Conservation (phyloP, 2,113 vertebrate genomes). For the Patagioenas fasciata region DNA sequence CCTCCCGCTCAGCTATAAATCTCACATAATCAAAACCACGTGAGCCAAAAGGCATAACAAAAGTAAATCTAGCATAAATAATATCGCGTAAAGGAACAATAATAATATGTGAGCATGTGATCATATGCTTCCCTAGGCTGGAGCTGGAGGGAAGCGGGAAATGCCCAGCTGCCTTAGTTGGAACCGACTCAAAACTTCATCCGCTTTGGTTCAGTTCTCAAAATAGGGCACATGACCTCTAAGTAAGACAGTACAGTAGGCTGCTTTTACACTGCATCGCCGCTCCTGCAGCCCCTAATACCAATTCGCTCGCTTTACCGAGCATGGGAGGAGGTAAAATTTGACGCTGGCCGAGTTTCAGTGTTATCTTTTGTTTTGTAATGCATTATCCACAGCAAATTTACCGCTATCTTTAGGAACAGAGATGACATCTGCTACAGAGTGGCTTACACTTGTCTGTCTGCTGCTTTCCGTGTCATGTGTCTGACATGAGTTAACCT, state of each 20-base stretch:
- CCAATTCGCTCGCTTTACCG: neutral
- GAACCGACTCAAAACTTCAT: constrained; percentile 71
- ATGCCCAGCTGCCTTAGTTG: constrained; percentile 74
- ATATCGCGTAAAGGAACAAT: constrained; percentile 28
- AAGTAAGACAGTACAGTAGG: constrained; percentile 56
- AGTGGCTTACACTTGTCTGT: constrained; percentile 65
- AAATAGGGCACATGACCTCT: constrained; percentile 71
- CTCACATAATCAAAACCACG: neutral
- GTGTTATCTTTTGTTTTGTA: constrained; percentile 35
- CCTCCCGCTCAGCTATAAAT: neutral
- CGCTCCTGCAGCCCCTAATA: neutral
- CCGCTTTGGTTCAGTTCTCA: constrained; percentile 71
- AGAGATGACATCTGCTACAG: constrained; percentile 64
- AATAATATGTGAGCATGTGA: constrained; percentile 3
- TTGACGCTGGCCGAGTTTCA: constrained; percentile 10
- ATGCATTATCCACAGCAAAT: constrained; percentile 56
- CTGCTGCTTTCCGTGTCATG: constrained; percentile 63
- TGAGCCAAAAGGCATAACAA: neutral
- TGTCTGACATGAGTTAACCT: constrained; percentile 72
- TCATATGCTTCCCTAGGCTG: constrained; percentile 17
- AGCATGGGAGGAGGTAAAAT: constrained; percentile 25
- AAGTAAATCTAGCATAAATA: neutral
- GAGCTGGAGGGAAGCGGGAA: constrained; percentile 65
- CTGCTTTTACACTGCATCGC: constrained; percentile 14
- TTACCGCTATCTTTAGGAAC: constrained; percentile 68